Conservation (phyloP, 2,113 vertebrate genomes). For the Vanacampus margaritifer region DNA sequence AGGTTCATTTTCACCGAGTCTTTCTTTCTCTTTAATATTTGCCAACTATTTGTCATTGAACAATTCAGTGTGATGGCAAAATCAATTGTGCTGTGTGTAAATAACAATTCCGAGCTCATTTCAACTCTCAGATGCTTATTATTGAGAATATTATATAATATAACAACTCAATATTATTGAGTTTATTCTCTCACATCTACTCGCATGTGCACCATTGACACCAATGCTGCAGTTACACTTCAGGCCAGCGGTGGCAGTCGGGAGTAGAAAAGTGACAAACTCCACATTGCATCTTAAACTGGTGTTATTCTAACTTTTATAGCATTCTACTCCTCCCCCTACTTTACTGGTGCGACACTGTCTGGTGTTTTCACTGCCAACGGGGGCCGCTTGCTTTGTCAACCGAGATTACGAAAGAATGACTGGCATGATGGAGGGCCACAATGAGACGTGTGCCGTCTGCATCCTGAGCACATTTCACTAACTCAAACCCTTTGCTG, state of each 20-base stretch:
- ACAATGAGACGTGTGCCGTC: conserved; percentile 24
- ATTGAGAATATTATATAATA: background rate
- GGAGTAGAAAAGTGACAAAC: no score
- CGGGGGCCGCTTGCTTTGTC: conserved; percentile 53
- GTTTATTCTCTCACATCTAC: no score
- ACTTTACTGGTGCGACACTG: conserved; percentile 21
- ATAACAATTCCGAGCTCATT: no score
- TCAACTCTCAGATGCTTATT: background rate
- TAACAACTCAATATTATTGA: no score
- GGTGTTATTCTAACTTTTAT: background rate
- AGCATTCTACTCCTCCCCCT: background rate
- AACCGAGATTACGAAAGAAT: conserved; percentile 61
- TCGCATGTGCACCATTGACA: no score
- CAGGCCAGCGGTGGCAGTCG: no score
- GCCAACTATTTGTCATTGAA: background rate
- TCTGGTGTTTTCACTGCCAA: conserved; percentile 20
- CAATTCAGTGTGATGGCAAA: background rate
- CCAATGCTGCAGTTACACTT: no score
- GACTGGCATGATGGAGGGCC: conserved; percentile 18
- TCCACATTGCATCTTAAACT: background rate
- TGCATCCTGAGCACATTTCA: conserved; percentile 17
- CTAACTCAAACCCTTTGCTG: conserved; percentile 1
- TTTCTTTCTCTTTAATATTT: no score
- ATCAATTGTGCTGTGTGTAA: background rate
- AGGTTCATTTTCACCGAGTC: no score